phyloP scores from a whole-genome alignment of 2,113 vertebrate species.

The Pedionomus torquatus region DNA sequence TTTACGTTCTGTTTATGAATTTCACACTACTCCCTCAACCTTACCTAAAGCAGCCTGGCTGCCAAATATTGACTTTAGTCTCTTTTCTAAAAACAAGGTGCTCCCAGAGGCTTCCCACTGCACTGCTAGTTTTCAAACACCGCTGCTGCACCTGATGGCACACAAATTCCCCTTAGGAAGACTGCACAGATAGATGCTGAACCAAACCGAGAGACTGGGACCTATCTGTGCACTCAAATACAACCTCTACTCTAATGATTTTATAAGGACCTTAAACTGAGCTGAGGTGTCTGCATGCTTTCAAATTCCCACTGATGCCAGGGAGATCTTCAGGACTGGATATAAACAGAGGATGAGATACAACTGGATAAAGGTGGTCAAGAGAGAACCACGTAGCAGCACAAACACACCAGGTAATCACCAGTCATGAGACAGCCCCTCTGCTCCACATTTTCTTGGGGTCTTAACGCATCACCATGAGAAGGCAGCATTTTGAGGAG shows the following conservation, averaged over 20 bases:
- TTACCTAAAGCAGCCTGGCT: background rate
- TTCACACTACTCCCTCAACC: background rate
- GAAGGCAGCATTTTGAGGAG: fast-evolving
- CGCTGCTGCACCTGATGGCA: fast-evolving
- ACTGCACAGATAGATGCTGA: background rate
- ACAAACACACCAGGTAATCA: background rate
- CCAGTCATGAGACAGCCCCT: background rate
- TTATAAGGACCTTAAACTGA: background rate
- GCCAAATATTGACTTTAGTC: background rate
- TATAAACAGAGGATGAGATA: background rate
- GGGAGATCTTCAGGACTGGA: background rate
- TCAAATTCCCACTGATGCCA: background rate
- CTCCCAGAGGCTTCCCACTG: fast-evolving
- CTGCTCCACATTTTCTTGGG: fast-evolving
- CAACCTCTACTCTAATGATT: background rate
- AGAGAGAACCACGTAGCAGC: background rate
- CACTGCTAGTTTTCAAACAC: background rate
- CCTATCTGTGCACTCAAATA: background rate
- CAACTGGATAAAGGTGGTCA: fast-evolving
- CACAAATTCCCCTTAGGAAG: fast-evolving
- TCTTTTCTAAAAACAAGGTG: background rate
- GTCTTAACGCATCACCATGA: background rate
- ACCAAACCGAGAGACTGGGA: fast-evolving
- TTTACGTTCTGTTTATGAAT: background rate
- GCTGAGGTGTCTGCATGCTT: background rate